phyloP scores from a whole-genome alignment of 2,797 vertebrate species.

The Sebastes minor region DNA sequence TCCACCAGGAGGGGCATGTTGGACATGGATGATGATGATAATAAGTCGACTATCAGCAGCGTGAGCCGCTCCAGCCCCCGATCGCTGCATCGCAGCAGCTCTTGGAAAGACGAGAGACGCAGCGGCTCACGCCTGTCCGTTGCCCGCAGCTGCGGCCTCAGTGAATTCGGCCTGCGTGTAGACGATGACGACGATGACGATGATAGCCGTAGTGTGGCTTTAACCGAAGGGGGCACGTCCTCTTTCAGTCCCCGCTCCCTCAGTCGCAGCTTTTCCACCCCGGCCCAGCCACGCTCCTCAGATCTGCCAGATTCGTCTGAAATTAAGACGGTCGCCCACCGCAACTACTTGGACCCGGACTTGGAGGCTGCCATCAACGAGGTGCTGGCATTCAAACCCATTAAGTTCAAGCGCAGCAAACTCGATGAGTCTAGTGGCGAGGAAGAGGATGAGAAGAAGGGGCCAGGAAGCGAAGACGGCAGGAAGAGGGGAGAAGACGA shows the following conservation, averaged over 20 bases:
- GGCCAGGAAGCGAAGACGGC: slow-evolving; percentile 68
- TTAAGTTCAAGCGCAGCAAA: slow-evolving; percentile 88
- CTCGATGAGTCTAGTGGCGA: slow-evolving; percentile 89
- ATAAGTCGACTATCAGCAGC: slow-evolving; percentile 82
- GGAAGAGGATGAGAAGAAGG: slow-evolving; percentile 69
- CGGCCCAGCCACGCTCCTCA: slow-evolving; percentile 81
- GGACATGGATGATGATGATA: slow-evolving; percentile 85
- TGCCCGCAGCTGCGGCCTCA: slow-evolving; percentile 86
- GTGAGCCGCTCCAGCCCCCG: slow-evolving; percentile 83
- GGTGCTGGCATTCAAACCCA: slow-evolving; percentile 94
- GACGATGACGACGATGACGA: slow-evolving; percentile 77
- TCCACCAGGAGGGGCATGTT: slow-evolving; percentile 78
- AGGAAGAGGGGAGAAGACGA: slow-evolving; percentile 79
- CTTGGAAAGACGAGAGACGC: slow-evolving; percentile 85
- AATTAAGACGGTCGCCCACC: slow-evolving; percentile 80
- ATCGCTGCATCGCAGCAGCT: slow-evolving; percentile 82
- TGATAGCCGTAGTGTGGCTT: slow-evolving; percentile 79
- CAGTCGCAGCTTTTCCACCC: slow-evolving; percentile 90
- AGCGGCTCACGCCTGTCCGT: slow-evolving; percentile 85
- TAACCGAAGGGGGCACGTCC: slow-evolving; percentile 79
- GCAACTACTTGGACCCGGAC: slow-evolving; percentile 93
- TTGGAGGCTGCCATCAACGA: slow-evolving; percentile 96
- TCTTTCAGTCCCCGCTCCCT: slow-evolving; percentile 85
- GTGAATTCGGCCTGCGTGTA: slow-evolving; percentile 81
- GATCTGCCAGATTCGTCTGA: slow-evolving; percentile 72